Evolutionary conservation across 2,888 invertebrate species (phyloP).

Genomic region (Acanthosoma haemorrhoidale): DNA sequence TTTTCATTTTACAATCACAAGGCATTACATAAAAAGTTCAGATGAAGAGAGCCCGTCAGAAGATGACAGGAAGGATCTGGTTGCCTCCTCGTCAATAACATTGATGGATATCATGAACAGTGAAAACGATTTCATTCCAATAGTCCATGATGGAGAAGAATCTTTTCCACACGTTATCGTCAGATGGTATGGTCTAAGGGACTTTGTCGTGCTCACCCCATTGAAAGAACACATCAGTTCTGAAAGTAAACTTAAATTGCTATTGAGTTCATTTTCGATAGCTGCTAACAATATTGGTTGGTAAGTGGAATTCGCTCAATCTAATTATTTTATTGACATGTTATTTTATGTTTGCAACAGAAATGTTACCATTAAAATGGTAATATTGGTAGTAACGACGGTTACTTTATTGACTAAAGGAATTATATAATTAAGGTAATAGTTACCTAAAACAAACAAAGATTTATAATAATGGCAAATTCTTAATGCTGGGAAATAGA

Average conservation of each 20-base stretch:
- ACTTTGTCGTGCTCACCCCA: conserved; percentile 73
- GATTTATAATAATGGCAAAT: too few species aligned
- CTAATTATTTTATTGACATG: too few species aligned
- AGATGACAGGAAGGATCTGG: conserved; percentile 44
- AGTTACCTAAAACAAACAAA: too few species aligned
- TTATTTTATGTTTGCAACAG: too few species aligned
- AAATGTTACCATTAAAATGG: too few species aligned
- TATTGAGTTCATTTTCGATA: conserved; percentile 74
- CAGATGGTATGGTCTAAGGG: conserved; percentile 71
- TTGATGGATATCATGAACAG: conserved; percentile 54
- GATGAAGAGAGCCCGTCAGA: conserved; percentile 33
- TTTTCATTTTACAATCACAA: conserved; percentile 46
- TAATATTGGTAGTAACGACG: too few species aligned
- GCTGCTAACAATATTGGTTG: conserved; percentile 76
- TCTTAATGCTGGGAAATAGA: too few species aligned
- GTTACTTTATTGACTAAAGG: too few species aligned
- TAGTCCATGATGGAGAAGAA: conserved; percentile 47
- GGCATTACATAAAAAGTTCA: conserved; percentile 44
- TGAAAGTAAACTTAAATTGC: conserved; percentile 68
- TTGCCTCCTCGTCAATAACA: conserved; percentile 52
- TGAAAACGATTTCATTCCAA: conserved; percentile 58
- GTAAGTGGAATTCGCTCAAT: too few species aligned
- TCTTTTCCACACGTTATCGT: conserved; percentile 56
- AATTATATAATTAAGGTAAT: too few species aligned
- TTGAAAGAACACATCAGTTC: conserved; percentile 45